Evolutionary conservation across 2,113 vertebrate genomes (phyloP), one percentile per base, ranked within the genome.

Genomic region (Brachypteracias leptosomus): DNA sequence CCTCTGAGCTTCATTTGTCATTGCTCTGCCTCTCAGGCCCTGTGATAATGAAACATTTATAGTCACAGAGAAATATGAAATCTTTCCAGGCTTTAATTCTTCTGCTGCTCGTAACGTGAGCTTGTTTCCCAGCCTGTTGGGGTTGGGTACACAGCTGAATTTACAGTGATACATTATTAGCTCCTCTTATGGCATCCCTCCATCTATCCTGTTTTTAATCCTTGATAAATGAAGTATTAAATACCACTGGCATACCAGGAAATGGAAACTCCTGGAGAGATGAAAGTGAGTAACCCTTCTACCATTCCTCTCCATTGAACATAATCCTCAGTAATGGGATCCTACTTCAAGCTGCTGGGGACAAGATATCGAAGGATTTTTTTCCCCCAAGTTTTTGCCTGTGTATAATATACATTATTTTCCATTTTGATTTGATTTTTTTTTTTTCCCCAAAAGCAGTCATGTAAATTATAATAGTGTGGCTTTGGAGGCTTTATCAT

Each of bases 151-250:
- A 7, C 75, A 57, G 61, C 81, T 63, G 76, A 86, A 87, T 81
- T 85, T 78, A 51, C 79, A 65, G 85, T 49, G 76, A 59, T 68
- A 42, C 36, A 8, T 86, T 74, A n/a, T 81, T 49, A 86, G 44
- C 91, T 87, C 19, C 73, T 86, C 72, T 70, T 24, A 11, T 3
- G 38, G 83, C 89, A 89, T 92, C 92, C 72, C 90, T 96, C 77
- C 85, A 72, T 76, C 87, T 54, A 63, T 62, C 88, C 81, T 77
- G 88, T 5, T 71, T 95, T 94, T 95, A 95, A 96, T 94, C 88
- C 84, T 76, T 91, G 88, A 92, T 94, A 96, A 93, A 93, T 93
- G 80, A 85, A 88, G 85, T 96, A 94, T 97, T 95, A 94, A 93
- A 95, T 88, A 68, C 81, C 95, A 87, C 92, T 94, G 88, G 66